phyloP scores from a whole-genome alignment of 30 jellyfish, hydroid and myxozoan species.

The Hydractinia echinata region DNA sequence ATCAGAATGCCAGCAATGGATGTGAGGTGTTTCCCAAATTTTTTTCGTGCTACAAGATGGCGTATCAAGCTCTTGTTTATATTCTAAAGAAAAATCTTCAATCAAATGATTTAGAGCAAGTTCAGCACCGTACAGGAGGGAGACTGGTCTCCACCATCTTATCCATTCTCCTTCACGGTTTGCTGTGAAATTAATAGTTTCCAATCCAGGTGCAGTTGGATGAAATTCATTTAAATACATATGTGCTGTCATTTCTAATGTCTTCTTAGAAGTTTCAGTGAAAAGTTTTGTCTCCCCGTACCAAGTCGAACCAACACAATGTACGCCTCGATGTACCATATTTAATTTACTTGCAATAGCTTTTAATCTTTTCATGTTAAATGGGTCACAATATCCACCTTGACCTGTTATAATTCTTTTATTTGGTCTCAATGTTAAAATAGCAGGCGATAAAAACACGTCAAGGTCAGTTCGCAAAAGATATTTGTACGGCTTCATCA shows the following conservation, averaged over 20 bases:
- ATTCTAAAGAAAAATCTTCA: background rate
- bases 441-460: slow-evolving; percentile 33
- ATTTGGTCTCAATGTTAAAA: slow-evolving; percentile 25
- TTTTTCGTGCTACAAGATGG: background rate
- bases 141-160: slow-evolving; percentile 28
- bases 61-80: background rate
- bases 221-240: slow-evolving; percentile 10
- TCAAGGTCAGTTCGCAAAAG: slow-evolving; percentile 27
- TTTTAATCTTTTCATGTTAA: background rate
- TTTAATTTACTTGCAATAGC: slow-evolving; percentile 3
- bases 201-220: slow-evolving; percentile 13
- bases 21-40: background rate
- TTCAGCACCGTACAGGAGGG: slow-evolving; percentile 25
- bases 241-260: slow-evolving; percentile 22
- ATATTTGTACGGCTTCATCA: slow-evolving; percentile 6
- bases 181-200: slow-evolving; percentile 11
- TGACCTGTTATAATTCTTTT: slow-evolving; percentile 7
- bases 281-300: slow-evolving; percentile 8
- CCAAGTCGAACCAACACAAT: slow-evolving; percentile 40
- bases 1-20: background rate
- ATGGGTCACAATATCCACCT: slow-evolving; percentile 29
- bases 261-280: slow-evolving; percentile 7
- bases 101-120: slow-evolving; percentile 22
- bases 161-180: slow-evolving; percentile 35
- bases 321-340: slow-evolving; percentile 32